Evolutionary conservation across 2,113 vertebrate genomes (phyloP).

Genomic region (Donacobius atricapilla): DNA sequence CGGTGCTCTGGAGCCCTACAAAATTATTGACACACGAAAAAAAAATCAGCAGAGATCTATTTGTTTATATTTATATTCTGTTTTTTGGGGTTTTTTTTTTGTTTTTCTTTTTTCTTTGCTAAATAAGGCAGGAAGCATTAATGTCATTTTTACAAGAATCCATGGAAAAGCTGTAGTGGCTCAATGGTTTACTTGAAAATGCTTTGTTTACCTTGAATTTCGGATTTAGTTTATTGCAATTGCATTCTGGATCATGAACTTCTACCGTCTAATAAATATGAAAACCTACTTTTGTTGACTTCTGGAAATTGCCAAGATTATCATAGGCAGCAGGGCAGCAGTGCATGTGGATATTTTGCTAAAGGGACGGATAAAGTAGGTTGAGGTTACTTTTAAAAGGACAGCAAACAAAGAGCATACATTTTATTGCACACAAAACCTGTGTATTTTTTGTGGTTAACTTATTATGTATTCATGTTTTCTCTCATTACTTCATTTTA

Average conservation of each 20-base stretch:
- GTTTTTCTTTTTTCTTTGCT: neutral
- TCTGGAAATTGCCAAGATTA: neutral
- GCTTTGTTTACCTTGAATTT: neutral
- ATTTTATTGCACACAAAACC: neutral
- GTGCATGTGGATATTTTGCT: neutral
- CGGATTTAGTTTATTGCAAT: neutral
- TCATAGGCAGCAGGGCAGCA: too few species aligned
- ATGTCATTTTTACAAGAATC: neutral
- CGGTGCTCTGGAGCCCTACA: neutral
- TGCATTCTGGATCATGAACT: neutral
- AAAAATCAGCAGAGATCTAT: neutral
- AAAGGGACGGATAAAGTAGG: neutral
- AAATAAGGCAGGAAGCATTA: neutral
- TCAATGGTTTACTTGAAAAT: neutral
- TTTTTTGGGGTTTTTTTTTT: too few species aligned
- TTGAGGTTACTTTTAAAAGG: neutral
- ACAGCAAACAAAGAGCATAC: neutral
- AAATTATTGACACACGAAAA: neutral
- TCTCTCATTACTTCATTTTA: neutral
- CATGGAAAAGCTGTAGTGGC: neutral
- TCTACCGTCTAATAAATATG: neutral
- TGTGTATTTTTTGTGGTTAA: neutral
- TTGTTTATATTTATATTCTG: neutral
- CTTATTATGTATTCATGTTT: neutral
- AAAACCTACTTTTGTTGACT: neutral